Evolutionary conservation across 2,888 invertebrate species (phyloP).

Genomic region (Arenicola marina): DNA sequence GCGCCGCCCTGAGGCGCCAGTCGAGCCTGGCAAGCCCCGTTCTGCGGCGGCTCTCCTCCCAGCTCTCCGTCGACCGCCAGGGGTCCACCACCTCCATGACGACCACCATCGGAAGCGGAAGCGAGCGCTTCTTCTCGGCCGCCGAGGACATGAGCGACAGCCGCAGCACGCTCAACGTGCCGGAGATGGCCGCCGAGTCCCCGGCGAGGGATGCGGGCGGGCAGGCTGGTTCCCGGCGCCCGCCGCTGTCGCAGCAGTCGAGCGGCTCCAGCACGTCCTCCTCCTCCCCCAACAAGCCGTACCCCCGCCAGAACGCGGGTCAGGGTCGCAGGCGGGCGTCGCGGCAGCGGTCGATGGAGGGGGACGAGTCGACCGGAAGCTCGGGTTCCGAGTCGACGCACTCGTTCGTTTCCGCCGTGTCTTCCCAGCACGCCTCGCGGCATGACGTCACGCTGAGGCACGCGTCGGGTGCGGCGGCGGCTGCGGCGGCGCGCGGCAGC

Average conservation of each 20-base stretch:
- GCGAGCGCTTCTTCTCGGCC: slow-evolving; percentile 88
- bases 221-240: not conserved
- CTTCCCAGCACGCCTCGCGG: slow-evolving; percentile 65
- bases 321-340: not conserved
- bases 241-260: not conserved
- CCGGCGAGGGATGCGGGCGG: too few relatives aligned
- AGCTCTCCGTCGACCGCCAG: slow-evolving; percentile 24
- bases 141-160: slow-evolving; percentile 73
- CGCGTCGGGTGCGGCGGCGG: not conserved
- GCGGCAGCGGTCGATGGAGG: not conserved
- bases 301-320: not conserved
- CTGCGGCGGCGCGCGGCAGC: not conserved
- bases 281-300: not conserved
- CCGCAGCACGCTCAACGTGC: not conserved
- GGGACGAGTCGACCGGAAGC: not conserved
- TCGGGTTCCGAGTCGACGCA: slow-evolving; percentile 39
- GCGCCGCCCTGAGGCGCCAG: slow-evolving; percentile 22
- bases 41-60: slow-evolving; percentile 29
- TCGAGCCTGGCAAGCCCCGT: slow-evolving; percentile 34
- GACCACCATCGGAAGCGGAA: slow-evolving; percentile 39
- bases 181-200: not conserved
- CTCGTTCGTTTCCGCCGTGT: slow-evolving; percentile 79
- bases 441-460: not conserved
- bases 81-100: slow-evolving; percentile 25
- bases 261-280: not conserved